These are phyloP conservation scores for Cephonodes hylas DNA, from an alignment of 2,888 invertebrate genomes.

Conservation along the genomic window DNA sequence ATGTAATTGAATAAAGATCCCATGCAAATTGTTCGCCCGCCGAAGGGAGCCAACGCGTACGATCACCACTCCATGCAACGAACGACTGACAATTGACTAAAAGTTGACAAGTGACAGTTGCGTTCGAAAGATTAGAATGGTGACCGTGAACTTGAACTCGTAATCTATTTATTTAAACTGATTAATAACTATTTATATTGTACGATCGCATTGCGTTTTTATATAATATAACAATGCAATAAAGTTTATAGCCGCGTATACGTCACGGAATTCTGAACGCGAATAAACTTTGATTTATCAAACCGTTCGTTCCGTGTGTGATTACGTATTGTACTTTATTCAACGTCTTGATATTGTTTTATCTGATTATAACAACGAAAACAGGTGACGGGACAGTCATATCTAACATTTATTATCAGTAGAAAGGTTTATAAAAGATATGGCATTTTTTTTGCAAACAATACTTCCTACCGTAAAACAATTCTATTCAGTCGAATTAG, in stretches of 20 bases:
- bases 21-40: conserved; percentile 65
- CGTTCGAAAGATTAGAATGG: conserved; percentile 46
- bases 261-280: conserved; percentile 42
- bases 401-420: conserved; percentile 19
- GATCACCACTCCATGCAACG: conserved; percentile 57
- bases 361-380: conserved; percentile 32
- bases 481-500: not conserved
- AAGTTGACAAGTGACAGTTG: conserved; percentile 54
- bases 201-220: conserved; percentile 12
- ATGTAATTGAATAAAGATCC: conserved; percentile 75
- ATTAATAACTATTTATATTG: conserved; percentile 4
- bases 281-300: conserved; percentile 42
- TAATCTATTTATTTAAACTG: conserved; percentile 22
- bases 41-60: conserved; percentile 57
- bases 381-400: conserved; percentile 31
- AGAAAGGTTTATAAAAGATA: conserved; percentile 13
- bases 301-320: conserved; percentile 49
- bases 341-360: conserved; percentile 9
- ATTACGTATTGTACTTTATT: conserved; percentile 30
- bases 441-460: not conserved
- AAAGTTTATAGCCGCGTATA: not conserved
- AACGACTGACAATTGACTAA: conserved; percentile 62
- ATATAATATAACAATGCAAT: not conserved
- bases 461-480: not conserved
- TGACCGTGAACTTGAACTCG: conserved; percentile 67